Evolutionary conservation across 30 jellyfish, hydroid and myxozoan species (phyloP).

Genomic region (Aurelia coerulea): DNA sequence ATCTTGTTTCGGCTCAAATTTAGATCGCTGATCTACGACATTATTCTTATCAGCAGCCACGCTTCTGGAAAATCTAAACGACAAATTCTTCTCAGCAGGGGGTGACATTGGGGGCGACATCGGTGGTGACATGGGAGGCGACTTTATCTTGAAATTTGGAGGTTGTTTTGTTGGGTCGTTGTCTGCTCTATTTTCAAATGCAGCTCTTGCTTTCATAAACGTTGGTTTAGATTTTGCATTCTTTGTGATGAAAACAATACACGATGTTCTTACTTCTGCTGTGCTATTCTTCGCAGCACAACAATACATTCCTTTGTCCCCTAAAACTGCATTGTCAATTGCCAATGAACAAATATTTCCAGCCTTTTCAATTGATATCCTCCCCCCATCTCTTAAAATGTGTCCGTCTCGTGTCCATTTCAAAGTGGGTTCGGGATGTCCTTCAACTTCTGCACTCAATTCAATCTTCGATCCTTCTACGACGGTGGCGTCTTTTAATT

Average conservation of each 20-base stretch:
- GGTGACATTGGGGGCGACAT: conserved; percentile 31
- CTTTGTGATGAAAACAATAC: conserved; percentile 55
- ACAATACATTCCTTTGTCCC: conserved; percentile 79
- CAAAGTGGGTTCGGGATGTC: conserved; percentile 81
- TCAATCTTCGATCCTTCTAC: conserved; percentile 54
- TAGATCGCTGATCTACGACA: conserved; percentile 8
- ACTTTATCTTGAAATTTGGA: background rate
- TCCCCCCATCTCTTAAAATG: conserved; percentile 27
- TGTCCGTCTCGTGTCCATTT: conserved; percentile 74
- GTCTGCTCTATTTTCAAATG: conserved; percentile 39
- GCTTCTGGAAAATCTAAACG: background rate
- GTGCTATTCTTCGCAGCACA: conserved; percentile 70
- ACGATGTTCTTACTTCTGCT: conserved; percentile 72
- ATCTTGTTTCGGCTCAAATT: conserved; percentile 3
- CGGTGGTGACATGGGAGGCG: conserved; percentile 35
- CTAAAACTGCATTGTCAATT: conserved; percentile 36
- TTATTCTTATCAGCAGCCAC: background rate
- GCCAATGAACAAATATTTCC: conserved; percentile 35
- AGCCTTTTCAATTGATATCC: conserved; percentile 48
- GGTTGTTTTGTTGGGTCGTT: background rate
- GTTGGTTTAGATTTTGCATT: conserved; percentile 38
- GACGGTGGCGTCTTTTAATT: conserved; percentile 56
- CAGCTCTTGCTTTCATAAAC: conserved; percentile 52
- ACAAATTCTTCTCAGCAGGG: background rate
- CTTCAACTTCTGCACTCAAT: conserved; percentile 68